phyloP scores from a whole-genome alignment of 2,888 invertebrate genomes.

The Chloroclystis v-ata region DNA sequence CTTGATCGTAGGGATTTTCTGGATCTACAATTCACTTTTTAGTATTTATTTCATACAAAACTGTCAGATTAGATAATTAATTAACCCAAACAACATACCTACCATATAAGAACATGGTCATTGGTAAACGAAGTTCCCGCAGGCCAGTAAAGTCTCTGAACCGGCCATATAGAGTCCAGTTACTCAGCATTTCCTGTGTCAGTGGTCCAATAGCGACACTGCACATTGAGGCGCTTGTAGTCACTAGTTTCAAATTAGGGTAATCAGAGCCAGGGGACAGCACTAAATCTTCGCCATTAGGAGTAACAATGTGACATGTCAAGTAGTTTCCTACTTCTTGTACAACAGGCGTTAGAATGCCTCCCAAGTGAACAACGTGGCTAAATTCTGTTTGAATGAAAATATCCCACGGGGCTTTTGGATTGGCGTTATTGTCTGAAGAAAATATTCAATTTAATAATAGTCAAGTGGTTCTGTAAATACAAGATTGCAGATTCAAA shows the following conservation, averaged over 20 bases:
- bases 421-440: constrained; percentile 29
- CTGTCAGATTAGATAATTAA: too few relatives aligned
- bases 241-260: constrained; percentile 34
- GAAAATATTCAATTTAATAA: constrained; percentile 6
- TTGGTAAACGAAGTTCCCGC: constrained; percentile 34
- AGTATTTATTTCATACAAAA: not conserved
- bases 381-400: constrained; percentile 14
- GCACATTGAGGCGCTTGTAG: constrained; percentile 26
- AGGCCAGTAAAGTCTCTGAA: constrained; percentile 28
- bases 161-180: constrained; percentile 43
- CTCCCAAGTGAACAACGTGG: constrained; percentile 39
- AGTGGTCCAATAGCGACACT: constrained; percentile 40
- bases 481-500: not conserved
- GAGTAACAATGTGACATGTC: constrained; percentile 45
- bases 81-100: constrained; percentile 22
- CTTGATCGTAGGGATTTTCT: constrained; percentile 37
- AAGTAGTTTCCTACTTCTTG: constrained; percentile 21
- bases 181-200: constrained; percentile 31
- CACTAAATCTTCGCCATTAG: constrained; percentile 39
- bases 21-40: constrained; percentile 36
- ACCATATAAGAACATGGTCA: constrained; percentile 42
- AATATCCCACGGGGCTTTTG: constrained; percentile 24
- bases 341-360: constrained; percentile 35
- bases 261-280: constrained; percentile 31
- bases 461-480: constrained; percentile 2